Conservation (phyloP, 2,797 vertebrate genomes). For the Silurus aristotelis region DNA sequence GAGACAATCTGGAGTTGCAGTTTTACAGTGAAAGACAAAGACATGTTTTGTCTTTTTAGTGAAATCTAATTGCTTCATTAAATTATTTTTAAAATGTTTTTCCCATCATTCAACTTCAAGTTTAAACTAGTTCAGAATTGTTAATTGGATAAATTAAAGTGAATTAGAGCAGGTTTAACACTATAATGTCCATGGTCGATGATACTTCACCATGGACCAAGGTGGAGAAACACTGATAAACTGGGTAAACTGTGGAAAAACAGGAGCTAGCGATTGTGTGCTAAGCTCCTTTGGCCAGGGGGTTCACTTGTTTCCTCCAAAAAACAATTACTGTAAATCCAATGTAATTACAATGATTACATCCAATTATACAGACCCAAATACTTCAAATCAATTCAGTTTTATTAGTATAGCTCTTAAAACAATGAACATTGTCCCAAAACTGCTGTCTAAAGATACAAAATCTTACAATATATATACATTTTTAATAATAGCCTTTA, state of each 20-base stretch:
- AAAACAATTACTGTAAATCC: not conserved
- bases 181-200: not conserved
- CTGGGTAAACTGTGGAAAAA: not conserved
- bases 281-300: conserved; percentile 15
- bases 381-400: not conserved
- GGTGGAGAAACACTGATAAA: not conserved
- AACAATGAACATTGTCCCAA: too few species aligned
- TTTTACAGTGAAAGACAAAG: not conserved
- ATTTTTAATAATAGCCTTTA: too few species aligned
- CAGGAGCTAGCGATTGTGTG: not conserved
- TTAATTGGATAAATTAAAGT: not conserved
- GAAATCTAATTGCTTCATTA: too few species aligned
- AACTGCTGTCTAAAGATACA: too few species aligned
- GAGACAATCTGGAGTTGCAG: not conserved
- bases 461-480: too few species aligned
- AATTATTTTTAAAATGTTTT: not conserved
- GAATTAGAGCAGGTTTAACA: not conserved
- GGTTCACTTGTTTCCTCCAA: not conserved
- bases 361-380: not conserved
- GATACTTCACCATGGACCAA: not conserved
- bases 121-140: not conserved
- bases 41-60: not conserved
- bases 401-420: too few species aligned
- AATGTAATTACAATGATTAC: not conserved
- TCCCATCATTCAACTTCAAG: not conserved